These are phyloP conservation scores for Drosophila subsilvestris DNA, from an alignment of 2,888 invertebrate genomes.

Conservation along the genomic window DNA sequence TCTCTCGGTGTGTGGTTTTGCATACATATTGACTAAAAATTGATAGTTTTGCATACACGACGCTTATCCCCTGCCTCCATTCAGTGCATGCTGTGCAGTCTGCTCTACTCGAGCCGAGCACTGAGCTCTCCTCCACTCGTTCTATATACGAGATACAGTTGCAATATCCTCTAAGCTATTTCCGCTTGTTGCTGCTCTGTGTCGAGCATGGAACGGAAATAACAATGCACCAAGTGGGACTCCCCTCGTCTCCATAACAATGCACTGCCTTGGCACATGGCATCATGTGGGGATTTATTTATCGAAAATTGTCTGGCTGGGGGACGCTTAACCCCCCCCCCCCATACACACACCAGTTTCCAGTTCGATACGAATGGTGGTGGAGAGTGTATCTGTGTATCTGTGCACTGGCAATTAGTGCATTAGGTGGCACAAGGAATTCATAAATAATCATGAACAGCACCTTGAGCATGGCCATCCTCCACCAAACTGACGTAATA, in stretches of 20 bases:
- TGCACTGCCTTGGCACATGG: constrained; percentile 37
- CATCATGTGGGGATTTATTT: constrained; percentile 46
- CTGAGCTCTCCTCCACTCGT: constrained; percentile 16
- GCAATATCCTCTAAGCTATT: constrained; percentile 79
- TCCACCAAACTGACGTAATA: constrained; percentile 2
- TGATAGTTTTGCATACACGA: constrained; percentile 43
- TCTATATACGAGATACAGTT: constrained; percentile 55
- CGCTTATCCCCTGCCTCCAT: constrained; percentile 27
- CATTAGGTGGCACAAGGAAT: constrained; percentile 24
- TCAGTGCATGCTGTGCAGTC: constrained; percentile 4
- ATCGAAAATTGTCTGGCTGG: constrained; percentile 32
- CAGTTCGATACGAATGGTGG: constrained; percentile 26
- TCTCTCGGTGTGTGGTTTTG: constrained; percentile 35
- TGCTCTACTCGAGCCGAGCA: constrained; percentile 3
- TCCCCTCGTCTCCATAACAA: constrained; percentile 28
- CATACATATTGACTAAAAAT: constrained; percentile 41
- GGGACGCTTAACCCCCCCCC: constrained; percentile 6
- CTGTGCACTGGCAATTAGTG: constrained; percentile 35
- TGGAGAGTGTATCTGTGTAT: constrained; percentile 7
- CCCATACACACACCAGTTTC: too few species aligned
- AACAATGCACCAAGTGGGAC: constrained; percentile 65
- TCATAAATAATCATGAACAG: constrained; percentile 28
- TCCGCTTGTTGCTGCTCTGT: constrained; percentile 68
- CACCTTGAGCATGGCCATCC: constrained; percentile 15
- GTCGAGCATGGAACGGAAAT: constrained; percentile 70